Base-by-base conservation (phyloP, 1,140 invertebrate genomes). In the Drosophila santomea region DNA sequence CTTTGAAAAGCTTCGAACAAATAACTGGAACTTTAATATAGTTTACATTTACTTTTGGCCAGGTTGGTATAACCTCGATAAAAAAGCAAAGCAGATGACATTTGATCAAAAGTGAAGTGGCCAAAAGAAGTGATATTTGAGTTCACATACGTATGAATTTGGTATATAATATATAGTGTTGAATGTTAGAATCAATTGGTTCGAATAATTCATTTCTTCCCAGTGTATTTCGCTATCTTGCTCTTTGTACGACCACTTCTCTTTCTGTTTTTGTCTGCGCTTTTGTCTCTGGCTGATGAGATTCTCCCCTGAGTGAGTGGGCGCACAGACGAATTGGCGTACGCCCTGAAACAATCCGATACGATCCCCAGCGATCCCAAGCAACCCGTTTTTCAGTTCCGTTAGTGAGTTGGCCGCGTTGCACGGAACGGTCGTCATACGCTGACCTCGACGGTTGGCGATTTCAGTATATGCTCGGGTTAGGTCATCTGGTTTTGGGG, bases 291-390 rank as follows among this genome's bases (percentile, higher is more conserved):
- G 17, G 56, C 56, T 61, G 56, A 45, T 36, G 32, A 36, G 54
- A 43, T 15, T 47, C 56, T 66, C 67, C 52, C n/a, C 56, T 60
- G 32, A 12, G 60, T 45, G 67, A 61, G 52, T 44, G 39, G 58
- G 51, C 48, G 58, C 50, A 23, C 52, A 63, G 48, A 63, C 71
- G 54, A 38, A 63, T 52, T 60, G 63, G 59, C 78, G 43, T 20
- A 61, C 47, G 41, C 55, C 52, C 64, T 58, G 32, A 74, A 63
- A 68, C 50, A 41, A 61, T 73, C 72, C 59, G 58, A 35, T 38
- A 14, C 58, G 68, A 63, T 20, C 20, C 20, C 43, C 14, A 41
- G 36, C 17, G 39, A 57, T 44, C 32, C 48, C 38, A 28, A 48
- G 45, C 38, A 20, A 17, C 32, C 43, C 47, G 8, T 44, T 66